Evolutionary conservation across 2,113 vertebrate genomes (phyloP).

Genomic region (Ochotona princeps): DNA sequence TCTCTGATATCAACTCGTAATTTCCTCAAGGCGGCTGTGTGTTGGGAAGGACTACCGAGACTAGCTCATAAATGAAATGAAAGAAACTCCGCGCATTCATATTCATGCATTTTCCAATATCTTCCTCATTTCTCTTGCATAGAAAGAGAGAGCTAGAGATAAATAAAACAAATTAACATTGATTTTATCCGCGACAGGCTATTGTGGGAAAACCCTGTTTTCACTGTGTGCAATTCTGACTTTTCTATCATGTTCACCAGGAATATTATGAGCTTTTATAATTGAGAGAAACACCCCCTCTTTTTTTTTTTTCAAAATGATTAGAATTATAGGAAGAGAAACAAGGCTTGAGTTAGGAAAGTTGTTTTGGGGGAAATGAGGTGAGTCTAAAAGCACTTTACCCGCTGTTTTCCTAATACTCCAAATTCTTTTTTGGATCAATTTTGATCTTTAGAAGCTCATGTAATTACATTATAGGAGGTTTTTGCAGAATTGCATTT

Average conservation of each 20-base stretch:
- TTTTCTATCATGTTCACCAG: not conserved
- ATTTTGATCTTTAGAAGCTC: not conserved
- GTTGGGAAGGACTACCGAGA: not conserved
- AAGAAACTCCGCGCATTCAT: not conserved
- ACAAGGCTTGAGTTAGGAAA: not conserved
- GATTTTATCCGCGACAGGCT: not conserved
- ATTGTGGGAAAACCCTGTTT: not conserved
- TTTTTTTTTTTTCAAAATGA: not conserved
- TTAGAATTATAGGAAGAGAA: not conserved
- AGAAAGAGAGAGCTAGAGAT: not conserved
- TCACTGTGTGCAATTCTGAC: not conserved
- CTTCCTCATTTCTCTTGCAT: not conserved
- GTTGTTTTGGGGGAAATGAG: not conserved
- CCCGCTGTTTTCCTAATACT: not conserved
- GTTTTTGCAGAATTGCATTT: not conserved
- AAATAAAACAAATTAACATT: not conserved
- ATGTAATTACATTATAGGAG: not conserved
- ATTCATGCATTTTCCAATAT: not conserved
- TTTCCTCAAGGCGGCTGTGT: not conserved
- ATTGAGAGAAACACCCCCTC: fast-evolving
- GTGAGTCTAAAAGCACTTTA: fast-evolving
- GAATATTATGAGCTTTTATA: not conserved
- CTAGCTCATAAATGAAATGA: not conserved
- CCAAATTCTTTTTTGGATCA: not conserved
- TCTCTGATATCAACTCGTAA: not conserved